Base-by-base conservation (phyloP, 2,113 vertebrate species). In the Butorides virescens region DNA sequence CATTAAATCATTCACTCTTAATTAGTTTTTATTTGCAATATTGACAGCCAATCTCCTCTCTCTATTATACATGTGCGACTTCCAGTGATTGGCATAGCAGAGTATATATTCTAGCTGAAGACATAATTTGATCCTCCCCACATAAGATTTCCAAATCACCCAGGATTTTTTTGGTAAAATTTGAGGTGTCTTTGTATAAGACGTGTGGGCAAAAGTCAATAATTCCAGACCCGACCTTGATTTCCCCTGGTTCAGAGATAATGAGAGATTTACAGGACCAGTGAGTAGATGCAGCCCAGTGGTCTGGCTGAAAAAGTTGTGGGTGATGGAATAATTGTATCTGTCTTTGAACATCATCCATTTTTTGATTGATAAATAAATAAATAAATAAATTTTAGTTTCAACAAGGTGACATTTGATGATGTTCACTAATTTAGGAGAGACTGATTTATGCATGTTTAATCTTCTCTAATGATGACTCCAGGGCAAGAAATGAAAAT, bases 381-480 rank as follows among this genome's bases (percentile, higher is more conserved):
- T 78, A 87, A 74, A 67, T 86, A 72, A 72, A 61, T 68, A 46
- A 27, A 18, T 37, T 88, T 90, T 70, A 1, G 1, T 91, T 96
- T 93, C 89, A 91, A 91, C 93, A 97, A 96, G 93, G 96, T 95
- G 94, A 96, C 97, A 96, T 96, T 97, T 97, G 95, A 92, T 94
- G 93, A 93, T 90, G 92, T 65, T 94, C 95, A 46, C 86, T 93
- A 80, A 93, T 96, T 95, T 91, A 79, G 90, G 86, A 91, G 90
- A 80, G 72, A 63, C 80, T 96, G 95, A 96, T 97, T 97, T 97
- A 97, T 97, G 96, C 95, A 81, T 96, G 92, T 96, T 97, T 97
- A 95, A 97, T 97, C 96, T 97, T 95, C 25, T 23, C 96, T 97
- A 97, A 97, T 97, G 95, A 97, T 96, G 95, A 95, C 97, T 97